Evolutionary conservation across 2,888 invertebrate species (phyloP), one percentile per base, ranked within the genome.

Genomic region (Cerceris rybyensis): DNA sequence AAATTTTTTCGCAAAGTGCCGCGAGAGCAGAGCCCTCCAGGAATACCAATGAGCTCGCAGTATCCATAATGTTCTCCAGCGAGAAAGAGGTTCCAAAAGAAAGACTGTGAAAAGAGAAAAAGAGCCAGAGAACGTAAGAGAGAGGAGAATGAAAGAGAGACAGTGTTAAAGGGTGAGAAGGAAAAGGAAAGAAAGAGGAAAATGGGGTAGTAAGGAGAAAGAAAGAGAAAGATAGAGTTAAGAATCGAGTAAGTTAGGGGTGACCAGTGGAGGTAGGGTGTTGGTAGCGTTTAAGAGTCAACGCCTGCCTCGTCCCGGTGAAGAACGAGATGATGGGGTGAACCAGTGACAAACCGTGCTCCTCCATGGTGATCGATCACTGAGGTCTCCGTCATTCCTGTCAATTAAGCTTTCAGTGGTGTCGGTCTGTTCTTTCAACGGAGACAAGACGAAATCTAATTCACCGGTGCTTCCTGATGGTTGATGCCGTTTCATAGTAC

Each of bases 1-100:
- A 89, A 91, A 92, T 92, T 92, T 91, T 92, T 91, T 91, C 89
- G 89, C 87, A 90, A 91, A 90, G 91, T 89, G 90, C 86, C 84
- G 87, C 87, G 88, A 85, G 88, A 88, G 85, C 82, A 77, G 66
- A 75, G 87, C 81, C 83, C 79, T 39, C 7, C 72, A 70, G 82
- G 92, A 90, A 92, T 92, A 92, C 88, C 91, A 92, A 92, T 92
- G 92, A 92, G 88, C 80, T 81, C 71, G 58, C 46, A 63, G 82
- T 82, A 84, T 83, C 82, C 85, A 81, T 86, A 84, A 84, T 80
- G 83, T 83, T 82, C 76, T 75, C 70, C 70, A 52, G 46, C 52
- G 78, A 70, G 72, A 78, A 76, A 76, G 78, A 28, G 28, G 28
- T 28, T 28, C 28, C 28, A 28, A 4, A 28, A 28, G 28, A 28